Evolutionary conservation across 2,888 invertebrate species (phyloP).

Genomic region (Drosophila kanekoi): DNA sequence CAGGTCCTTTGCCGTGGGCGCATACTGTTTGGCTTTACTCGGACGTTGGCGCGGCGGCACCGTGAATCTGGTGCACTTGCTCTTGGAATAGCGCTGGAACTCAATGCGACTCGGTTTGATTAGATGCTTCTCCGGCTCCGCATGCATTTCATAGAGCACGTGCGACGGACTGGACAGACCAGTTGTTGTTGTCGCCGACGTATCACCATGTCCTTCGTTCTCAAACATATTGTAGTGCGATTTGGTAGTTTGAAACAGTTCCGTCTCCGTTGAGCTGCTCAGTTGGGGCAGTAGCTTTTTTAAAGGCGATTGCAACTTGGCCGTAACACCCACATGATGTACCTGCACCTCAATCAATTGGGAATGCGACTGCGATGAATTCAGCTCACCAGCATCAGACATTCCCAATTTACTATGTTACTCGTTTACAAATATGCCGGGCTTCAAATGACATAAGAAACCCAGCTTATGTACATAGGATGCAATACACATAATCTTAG

Average conservation of each 20-base stretch:
- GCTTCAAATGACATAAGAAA: conserved; percentile 12
- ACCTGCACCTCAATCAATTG: conserved; percentile 80
- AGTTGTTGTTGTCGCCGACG: conserved; percentile 36
- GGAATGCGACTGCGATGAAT: conserved; percentile 68
- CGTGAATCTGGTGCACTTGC: conserved; percentile 30
- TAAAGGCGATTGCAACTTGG: conserved; percentile 80
- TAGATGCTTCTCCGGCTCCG: conserved; percentile 55
- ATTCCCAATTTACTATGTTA: conserved; percentile 44
- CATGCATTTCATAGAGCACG: conserved; percentile 80
- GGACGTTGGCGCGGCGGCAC: conserved; percentile 38
- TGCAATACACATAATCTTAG: no score
- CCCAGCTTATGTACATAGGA: neutral
- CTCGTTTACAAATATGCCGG: neutral
- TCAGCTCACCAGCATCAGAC: conserved; percentile 75
- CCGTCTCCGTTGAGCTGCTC: conserved; percentile 80
- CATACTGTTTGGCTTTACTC: conserved; percentile 22
- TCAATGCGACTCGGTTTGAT: conserved; percentile 81
- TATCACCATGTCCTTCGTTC: conserved; percentile 42
- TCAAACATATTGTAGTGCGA: conserved; percentile 70
- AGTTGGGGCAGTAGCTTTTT: conserved; percentile 72
- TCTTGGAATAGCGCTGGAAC: conserved; percentile 75
- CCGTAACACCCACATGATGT: conserved; percentile 83
- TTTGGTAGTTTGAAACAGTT: conserved; percentile 57
- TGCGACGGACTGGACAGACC: conserved; percentile 49
- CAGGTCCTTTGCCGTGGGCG: neutral